Evolutionary conservation across 2,113 vertebrate genomes (phyloP), one percentile per base, ranked within the genome.

Genomic region (Passer montanus): DNA sequence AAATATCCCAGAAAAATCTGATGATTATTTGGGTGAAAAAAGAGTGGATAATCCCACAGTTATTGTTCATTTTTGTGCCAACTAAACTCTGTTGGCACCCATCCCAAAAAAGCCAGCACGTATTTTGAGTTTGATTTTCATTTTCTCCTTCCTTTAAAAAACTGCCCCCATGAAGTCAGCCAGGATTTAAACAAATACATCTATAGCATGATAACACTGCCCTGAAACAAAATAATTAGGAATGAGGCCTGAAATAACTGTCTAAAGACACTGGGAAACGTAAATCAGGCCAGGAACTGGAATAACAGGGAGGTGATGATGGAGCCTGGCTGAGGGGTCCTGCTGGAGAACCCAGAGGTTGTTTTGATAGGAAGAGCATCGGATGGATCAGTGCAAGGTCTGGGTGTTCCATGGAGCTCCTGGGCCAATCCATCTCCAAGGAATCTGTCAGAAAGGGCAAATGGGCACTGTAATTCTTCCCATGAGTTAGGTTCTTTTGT

Each of bases 181-280:
- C 94, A 97, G 93, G 84, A 96, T 96, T 97, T 97, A 97, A 97
- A 94, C 95, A 97, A 94, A 95, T 93, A 96, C 72, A 52, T 93
- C 95, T 67, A 94, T 90, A 95, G 67, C 53, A 81, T 78, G 84
- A 95, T 83, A 94, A 87, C 78, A 66, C 83, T 66, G 50, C 72
- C 83, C 89, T 91, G 93, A 93, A 89, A 89, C 73, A 64, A 62
- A 94, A 94, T 69, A 76, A 93, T 96, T 86, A 87, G 93, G 92
- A 95, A 84, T 31, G 37, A 4, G 1, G 91, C 88, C 95, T 96
- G 91, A 97, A 96, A 96, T 21, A 97, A 96, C 95, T 93, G 75
- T 55, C 80, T 60, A 50, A 87, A 88, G 86, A 76, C 70, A 77
- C 39, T 84, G 33, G 47, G n/a, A 93, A 90, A 53, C 23, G 13